phyloP scores from a whole-genome alignment of 1,140 invertebrate genomes.

The Cotesia typhae region DNA sequence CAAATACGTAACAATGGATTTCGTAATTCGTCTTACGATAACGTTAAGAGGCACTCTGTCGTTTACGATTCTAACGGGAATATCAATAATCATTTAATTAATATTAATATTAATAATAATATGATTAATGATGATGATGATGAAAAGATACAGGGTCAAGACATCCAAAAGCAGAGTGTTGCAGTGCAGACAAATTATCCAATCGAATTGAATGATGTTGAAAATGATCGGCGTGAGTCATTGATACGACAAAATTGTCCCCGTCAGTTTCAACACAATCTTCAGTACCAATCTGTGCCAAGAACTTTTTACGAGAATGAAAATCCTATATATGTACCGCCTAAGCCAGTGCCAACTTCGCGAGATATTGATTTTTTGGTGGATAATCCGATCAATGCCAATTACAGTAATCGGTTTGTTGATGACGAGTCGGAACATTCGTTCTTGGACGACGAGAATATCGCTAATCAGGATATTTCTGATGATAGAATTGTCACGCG shows the following conservation, averaged over 20 bases:
- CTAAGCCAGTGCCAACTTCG: conserved; percentile 2
- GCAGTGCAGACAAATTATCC: conserved; percentile 10
- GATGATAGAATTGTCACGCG: conserved; percentile 56
- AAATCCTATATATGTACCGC: conserved; percentile 40
- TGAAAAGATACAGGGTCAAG: not conserved
- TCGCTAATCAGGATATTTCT: conserved; percentile 62
- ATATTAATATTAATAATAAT: too few relatives aligned
- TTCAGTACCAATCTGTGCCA: conserved; percentile 7
- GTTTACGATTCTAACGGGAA: too few relatives aligned
- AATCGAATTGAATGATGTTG: conserved; percentile 11
- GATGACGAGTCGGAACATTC: conserved; percentile 33
- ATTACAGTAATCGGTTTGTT: not conserved
- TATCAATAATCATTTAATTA: too few relatives aligned
- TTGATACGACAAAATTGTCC: not conserved
- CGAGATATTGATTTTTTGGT: conserved; percentile 3
- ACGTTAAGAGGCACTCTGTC: conserved; percentile 28
- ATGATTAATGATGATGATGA: not conserved
- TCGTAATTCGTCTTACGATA: conserved; percentile 60
- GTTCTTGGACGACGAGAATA: conserved; percentile 49
- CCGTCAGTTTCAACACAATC: not conserved
- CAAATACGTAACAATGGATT: not conserved
- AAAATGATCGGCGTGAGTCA: conserved; percentile 4
- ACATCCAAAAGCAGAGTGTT: not conserved
- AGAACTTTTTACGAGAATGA: conserved; percentile 33
- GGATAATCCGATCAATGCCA: not conserved